Evolutionary conservation across 2,797 vertebrate genomes (phyloP), one percentile per base, ranked within the genome.

Genomic region (Morelia viridis): DNA sequence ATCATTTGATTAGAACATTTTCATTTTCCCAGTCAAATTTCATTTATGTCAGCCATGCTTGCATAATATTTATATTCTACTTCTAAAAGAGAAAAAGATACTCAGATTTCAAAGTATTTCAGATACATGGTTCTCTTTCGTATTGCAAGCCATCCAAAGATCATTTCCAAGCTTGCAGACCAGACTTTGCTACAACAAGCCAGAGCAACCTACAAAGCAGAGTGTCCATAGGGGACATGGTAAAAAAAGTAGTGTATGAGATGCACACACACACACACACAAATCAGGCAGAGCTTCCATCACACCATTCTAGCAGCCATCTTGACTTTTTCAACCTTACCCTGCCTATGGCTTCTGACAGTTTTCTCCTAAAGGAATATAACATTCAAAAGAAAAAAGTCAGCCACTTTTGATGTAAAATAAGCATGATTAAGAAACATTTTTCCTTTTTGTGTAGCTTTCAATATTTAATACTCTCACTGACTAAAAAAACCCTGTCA

Each of bases 1-100:
- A 17, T 6, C 89, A 1, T 4, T 31, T 10, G 3, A 87, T 61
- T 0, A 28, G 0, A 2, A 56, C 0, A 22, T 68, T 91, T 22
- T 53, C 28, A 3, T 64, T 93, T 84, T 53, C 80, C 61, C 46
- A 58, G 10, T 85, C 1, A 26, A 85, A 31, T 9, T 9, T 80
- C 50, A 71, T 13, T 31, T 71, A 13, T n/a, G 5, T 71, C 68
- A 71, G 12, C 68, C 15, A 71, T 35, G 35, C 28, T n/a, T 15
- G 15, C 5, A 4, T 71, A 71, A 71, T 60, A 71, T 35, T 71
- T 35, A 31, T n/a, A n/a, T 71, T 31, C 68, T n/a, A 71, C 68
- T 71, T 71, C 12, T 71, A 13, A 71, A 71, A 71, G 15, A n/a
- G 19, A 11, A 71, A 71, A 71, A 71, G 12, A 71, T 71, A 71